phyloP scores from a whole-genome alignment of 2,113 vertebrate genomes.

The Platycercus adscitus region DNA sequence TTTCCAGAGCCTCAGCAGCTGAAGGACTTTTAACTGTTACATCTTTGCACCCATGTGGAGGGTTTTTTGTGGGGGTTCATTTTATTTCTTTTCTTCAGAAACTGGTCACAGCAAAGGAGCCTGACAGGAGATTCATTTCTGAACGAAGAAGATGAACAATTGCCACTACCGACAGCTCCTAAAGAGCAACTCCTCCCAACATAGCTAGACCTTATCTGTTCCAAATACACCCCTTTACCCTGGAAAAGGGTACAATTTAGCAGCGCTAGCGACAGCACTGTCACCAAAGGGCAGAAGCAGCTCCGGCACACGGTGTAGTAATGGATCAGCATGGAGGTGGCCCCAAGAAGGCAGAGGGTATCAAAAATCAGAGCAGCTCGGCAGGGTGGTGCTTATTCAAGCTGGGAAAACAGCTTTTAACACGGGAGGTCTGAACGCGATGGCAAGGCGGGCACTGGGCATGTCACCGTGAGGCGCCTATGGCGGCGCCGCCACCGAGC shows the following conservation, averaged over 20 bases:
- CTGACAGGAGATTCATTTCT: background rate
- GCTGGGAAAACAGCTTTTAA: background rate
- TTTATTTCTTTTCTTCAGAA: background rate
- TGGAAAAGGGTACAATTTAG: background rate
- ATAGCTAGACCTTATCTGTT: fast-evolving
- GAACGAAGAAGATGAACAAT: fast-evolving
- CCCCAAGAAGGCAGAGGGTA: background rate
- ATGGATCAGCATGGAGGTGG: fast-evolving
- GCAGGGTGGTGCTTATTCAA: background rate
- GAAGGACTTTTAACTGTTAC: background rate
- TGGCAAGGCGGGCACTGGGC: fast-evolving
- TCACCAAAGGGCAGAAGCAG: fast-evolving
- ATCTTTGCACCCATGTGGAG: background rate
- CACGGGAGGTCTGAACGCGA: background rate
- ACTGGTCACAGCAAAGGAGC: fast-evolving
- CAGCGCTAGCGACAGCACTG: background rate
- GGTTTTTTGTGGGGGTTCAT: background rate
- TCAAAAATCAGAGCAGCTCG: background rate
- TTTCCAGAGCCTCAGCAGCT: background rate
- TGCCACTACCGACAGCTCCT: fast-evolving
- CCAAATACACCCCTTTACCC: fast-evolving
- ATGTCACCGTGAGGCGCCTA: background rate
- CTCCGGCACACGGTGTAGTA: fast-evolving
- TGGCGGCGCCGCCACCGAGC: no score
- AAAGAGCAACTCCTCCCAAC: fast-evolving